phyloP scores from a whole-genome alignment of 2,113 vertebrate species.

The zebrafish (Danio rerio) region GRCz12tu NC_133191.1:52564001-52564500 shows the following conservation, averaged over 20 bases:
- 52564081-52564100: slow-evolving; percentile 51
- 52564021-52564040: slow-evolving; percentile 55
- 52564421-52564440: neutral
- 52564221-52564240: slow-evolving; percentile 73
- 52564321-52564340: slow-evolving; percentile 33
- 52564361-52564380: slow-evolving; percentile 8
- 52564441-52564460: neutral
- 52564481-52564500: neutral
- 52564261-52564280: slow-evolving; percentile 69
- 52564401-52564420: neutral
- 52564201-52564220: slow-evolving; percentile 67
- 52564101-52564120: slow-evolving; percentile 23
- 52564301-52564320: slow-evolving; percentile 45
- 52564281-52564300: slow-evolving; percentile 67
- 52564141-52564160: slow-evolving; percentile 32
- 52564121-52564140: neutral
- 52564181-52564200: slow-evolving; percentile 61
- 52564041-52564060: slow-evolving; percentile 54
- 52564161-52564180: slow-evolving; percentile 55
- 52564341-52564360: slow-evolving; percentile 1
- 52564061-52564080: slow-evolving; percentile 46
- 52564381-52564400: slow-evolving; percentile 25
- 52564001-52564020: slow-evolving; percentile 50
- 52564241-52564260: slow-evolving; percentile 63
- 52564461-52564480: neutral